These are phyloP conservation scores for Ophioninae sp. DNA, from an alignment of 2,888 invertebrate genomes.

Conservation along the genomic window DNA sequence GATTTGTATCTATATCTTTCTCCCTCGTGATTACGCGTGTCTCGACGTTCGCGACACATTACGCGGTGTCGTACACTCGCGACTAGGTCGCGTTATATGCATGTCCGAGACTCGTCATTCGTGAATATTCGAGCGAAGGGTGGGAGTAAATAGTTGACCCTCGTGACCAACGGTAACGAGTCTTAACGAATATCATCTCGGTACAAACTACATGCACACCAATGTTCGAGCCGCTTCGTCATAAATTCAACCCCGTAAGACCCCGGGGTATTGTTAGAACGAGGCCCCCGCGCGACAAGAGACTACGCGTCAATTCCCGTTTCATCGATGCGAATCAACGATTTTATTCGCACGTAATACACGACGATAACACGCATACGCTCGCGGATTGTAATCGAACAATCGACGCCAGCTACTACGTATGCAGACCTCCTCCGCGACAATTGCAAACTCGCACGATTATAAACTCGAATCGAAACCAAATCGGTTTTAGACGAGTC, in stretches of 20 bases:
- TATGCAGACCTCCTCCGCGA: neutral
- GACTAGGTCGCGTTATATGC: neutral
- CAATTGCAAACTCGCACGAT: slow-evolving; percentile 26
- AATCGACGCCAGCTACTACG: slow-evolving; percentile 29
- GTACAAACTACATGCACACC: slow-evolving; percentile 41
- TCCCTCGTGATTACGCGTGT: neutral
- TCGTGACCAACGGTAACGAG: slow-evolving; percentile 68
- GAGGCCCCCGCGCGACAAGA: slow-evolving; percentile 49
- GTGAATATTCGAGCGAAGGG: slow-evolving; percentile 12
- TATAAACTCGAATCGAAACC: slow-evolving; percentile 60
- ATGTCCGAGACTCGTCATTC: neutral
- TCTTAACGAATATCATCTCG: slow-evolving; percentile 69
- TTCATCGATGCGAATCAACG: slow-evolving; percentile 65
- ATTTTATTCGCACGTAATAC: slow-evolving; percentile 48
- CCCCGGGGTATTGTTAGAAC: slow-evolving; percentile 60
- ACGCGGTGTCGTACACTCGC: neutral
- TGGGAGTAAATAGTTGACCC: slow-evolving; percentile 67
- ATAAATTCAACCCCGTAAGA: slow-evolving; percentile 64
- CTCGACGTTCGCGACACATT: slow-evolving; percentile 8
- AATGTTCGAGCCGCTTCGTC: slow-evolving; percentile 44
- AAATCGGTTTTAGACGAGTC: slow-evolving; percentile 63
- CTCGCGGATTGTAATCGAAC: slow-evolving; percentile 24
- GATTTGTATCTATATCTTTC: neutral
- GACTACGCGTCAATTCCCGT: slow-evolving; percentile 57
- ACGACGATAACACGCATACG: slow-evolving; percentile 14